phyloP scores from a whole-genome alignment of 2,113 vertebrate species.

The Tachuris rubrigastra region DNA sequence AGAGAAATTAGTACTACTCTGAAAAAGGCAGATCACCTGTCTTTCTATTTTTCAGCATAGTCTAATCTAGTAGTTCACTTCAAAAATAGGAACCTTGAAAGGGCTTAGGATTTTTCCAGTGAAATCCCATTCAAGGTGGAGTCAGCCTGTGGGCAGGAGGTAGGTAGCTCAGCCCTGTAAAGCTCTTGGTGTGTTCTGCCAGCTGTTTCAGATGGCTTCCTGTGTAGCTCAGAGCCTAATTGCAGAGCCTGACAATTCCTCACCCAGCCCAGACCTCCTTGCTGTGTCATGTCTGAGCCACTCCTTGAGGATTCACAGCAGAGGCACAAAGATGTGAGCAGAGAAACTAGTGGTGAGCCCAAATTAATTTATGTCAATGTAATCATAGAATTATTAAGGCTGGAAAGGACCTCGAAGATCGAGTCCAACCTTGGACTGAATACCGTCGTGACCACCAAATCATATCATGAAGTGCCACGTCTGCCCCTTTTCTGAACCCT shows the following conservation, averaged over 20 bases:
- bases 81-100: background rate
- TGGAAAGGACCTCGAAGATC: background rate
- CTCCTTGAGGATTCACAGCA: background rate
- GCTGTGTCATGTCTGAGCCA: background rate
- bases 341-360: background rate
- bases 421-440: background rate
- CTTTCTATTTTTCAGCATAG: background rate
- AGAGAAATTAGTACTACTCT: background rate
- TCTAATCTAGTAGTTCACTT: background rate
- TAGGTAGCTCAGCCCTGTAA: background rate
- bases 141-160: background rate
- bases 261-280: fast-evolving
- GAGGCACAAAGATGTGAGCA: background rate
- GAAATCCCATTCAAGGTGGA: background rate
- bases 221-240: background rate
- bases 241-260: background rate
- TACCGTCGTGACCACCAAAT: background rate
- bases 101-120: background rate
- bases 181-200: background rate
- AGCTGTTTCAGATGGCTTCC: background rate
- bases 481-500: background rate
- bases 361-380: background rate
- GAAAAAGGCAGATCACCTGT: background rate
- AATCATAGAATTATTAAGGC: background rate
- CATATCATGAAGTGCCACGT: background rate